Base-by-base conservation (phyloP, 1,140 invertebrate species). In the Drosophila simulans region DNA sequence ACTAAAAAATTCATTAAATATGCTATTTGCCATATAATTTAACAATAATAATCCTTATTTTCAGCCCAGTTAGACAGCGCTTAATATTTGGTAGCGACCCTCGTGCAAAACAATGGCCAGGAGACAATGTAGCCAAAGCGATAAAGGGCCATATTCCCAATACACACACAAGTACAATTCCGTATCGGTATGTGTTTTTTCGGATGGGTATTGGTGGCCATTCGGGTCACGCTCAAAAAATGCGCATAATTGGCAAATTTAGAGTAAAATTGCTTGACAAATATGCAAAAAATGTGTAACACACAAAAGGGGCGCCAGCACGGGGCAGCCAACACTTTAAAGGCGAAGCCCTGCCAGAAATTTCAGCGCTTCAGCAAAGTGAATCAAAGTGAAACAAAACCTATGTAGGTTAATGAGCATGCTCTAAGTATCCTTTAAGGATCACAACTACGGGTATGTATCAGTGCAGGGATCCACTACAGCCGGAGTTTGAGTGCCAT, bases 171-270 rank as follows among this genome's bases (percentile, higher is more conserved):
- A n/a, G 42, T 35, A 55, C 22, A 46, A 37, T 22, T 37, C n/a
- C 37, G 52, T 51, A 46, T 65, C 8, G 46, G 52, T 62, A 52
- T 53, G 39, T 22, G 49, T 56, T 57, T 43, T 63, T 54, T 49
- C 46, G 11, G 39, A 1, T 40, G 40, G 46, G 66, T 73, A 59
- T 73, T 57, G 68, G 45, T 82, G 79, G 66, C 79, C 75, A 82
- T 74, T 83, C 58, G 75, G 80, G 80, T 84, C 80, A 84, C 56
- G 80, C 64, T 79, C 54, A 83, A 83, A 83, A 80, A 83, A 83
- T 83, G 75, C 80, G 80, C 80, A 83, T 83, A 83, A 83, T 83
- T 83, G 80, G 80, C 80, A 83, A 83, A 83, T 83, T 83, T 84
- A 70, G 80, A 83, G 80, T 83, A 53, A 83, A 83, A 83, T 83